Base-by-base conservation (phyloP, 2,888 invertebrate genomes). In the Philereme vetulata region DNA sequence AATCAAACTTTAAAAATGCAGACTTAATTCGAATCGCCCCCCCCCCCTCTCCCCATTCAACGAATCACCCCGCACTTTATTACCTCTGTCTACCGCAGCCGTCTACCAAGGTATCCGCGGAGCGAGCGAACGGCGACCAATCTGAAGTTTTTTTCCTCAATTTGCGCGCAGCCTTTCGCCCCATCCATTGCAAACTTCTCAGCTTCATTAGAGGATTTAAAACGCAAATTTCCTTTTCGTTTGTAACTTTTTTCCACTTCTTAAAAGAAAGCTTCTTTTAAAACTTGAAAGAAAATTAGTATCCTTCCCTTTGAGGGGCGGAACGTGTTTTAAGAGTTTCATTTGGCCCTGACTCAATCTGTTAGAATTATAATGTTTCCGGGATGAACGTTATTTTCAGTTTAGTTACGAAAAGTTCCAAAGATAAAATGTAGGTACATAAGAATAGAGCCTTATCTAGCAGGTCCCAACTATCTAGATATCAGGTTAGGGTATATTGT, bases 141-240 rank as follows among this genome's bases (percentile, higher is more conserved):
- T 66, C 73, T 43, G 56, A 68, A 78, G 82, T 79, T 83, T 87
- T 86, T 87, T 88, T 86, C 86, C 86, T 86, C 87, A 90, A 88
- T 87, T 90, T 85, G 77, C 82, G 78, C 81, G 81, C 86, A 89
- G 89, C 88, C 88, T 89, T 88, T 87, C 88, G 82, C 88, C 90
- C 89, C 89, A 44, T 88, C 90, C 90, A 91, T 91, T 90, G 86
- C 82, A 85, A 92, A 91, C 82, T 92, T 91, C 92, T 88, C 88
- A 84, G 90, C 88, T 91, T 91, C 91, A 91, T 92, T 92, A 92
- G 92, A 90, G 86, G 89, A 90, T 91, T 92, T 92, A 92, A 92
- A 92, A 90, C 91, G 90, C 92, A 92, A 92, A 92, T 92, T 92
- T 89, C 90, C 89, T 86, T 88, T 91, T 88, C 90, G 91, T 89